A percentile compares a stretch with the other conserved stretches of the same genome.
These are phyloP conservation scores for Catostomus latipinnis DNA, from an alignment of 2,797 vertebrate genomes.

Conservation along the genomic window DNA sequence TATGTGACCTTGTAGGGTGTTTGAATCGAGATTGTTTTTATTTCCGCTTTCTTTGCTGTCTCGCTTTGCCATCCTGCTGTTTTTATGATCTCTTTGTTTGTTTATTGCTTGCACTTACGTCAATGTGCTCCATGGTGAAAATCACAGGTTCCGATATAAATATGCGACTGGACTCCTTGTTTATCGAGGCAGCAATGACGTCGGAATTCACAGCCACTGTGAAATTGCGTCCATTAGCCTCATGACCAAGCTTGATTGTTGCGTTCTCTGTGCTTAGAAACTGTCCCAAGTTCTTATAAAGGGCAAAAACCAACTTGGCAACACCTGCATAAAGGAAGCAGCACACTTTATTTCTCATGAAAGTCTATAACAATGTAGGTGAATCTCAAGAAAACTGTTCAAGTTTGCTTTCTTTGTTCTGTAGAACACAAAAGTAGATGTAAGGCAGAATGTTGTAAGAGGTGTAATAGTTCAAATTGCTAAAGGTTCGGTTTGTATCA, in stretches of 20 bases:
- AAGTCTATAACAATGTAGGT: not conserved
- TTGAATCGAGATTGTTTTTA: slow-evolving; percentile 83
- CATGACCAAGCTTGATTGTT: slow-evolving; percentile 90
- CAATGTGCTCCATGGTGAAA: slow-evolving; percentile 95
- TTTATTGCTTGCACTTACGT: slow-evolving; percentile 86
- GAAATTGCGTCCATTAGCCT: slow-evolving; percentile 86
- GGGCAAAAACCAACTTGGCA: slow-evolving; percentile 96
- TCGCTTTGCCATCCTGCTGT: slow-evolving; percentile 73
- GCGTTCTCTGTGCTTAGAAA: slow-evolving; percentile 96
- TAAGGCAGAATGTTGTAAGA: no score
- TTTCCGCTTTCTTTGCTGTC: slow-evolving; percentile 68
- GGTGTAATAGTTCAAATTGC: no score
- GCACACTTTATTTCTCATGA: not conserved
- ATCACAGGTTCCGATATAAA: slow-evolving; percentile 97
- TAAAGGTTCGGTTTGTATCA: no score
- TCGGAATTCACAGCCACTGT: slow-evolving; percentile 95
- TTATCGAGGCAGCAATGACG: slow-evolving; percentile 97
- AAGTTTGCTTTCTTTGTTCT: no score
- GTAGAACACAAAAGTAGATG: no score
- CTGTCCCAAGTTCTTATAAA: slow-evolving; percentile 96
- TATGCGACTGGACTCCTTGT: slow-evolving; percentile 98
- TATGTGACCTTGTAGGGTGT: slow-evolving; percentile 85
- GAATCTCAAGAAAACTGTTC: not conserved
- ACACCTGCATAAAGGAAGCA: slow-evolving; percentile 76
- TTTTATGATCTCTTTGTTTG: slow-evolving; percentile 77